Evolutionary conservation across 2,888 invertebrate genomes (phyloP).

Genomic region (Pristionchus entomophagus): DNA sequence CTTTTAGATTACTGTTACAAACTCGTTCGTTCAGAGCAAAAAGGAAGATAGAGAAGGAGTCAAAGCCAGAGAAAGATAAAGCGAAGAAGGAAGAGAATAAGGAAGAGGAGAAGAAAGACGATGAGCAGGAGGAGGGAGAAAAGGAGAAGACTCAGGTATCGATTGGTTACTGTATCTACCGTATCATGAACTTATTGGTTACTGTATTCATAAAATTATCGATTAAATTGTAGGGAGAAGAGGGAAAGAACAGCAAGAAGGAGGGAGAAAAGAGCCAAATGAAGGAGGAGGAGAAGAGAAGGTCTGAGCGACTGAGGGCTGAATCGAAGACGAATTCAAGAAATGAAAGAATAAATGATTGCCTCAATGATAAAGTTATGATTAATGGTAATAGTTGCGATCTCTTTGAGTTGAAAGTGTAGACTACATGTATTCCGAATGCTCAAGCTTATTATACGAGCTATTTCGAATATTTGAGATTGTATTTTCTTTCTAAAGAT

Average conservation of each 20-base stretch:
- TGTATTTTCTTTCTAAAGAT: too few relatives aligned
- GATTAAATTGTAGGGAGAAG: neutral
- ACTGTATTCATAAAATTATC: too few relatives aligned
- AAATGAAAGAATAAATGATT: constrained; percentile 28
- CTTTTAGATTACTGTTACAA: neutral
- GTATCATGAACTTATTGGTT: too few relatives aligned
- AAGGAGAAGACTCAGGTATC: neutral
- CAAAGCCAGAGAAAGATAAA: neutral
- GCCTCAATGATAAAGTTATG: constrained; percentile 28
- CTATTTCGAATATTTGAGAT: too few relatives aligned
- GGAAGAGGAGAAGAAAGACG: constrained; percentile 7
- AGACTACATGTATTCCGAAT: too few relatives aligned
- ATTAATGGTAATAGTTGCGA: too few relatives aligned
- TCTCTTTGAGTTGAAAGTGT: too few relatives aligned
- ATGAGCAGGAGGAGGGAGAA: constrained; percentile 24
- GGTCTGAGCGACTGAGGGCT: neutral
- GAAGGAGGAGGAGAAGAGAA: constrained; percentile 24
- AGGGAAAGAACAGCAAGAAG: constrained; percentile 20
- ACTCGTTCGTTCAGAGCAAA: neutral
- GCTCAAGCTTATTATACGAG: too few relatives aligned
- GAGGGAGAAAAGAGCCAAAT: neutral
- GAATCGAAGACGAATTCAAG: constrained; percentile 26
- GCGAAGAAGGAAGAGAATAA: neutral
- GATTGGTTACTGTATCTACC: too few relatives aligned
- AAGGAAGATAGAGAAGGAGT: neutral